Base-by-base conservation (phyloP, 2,888 invertebrate genomes). In the Erebia aethiops region DNA sequence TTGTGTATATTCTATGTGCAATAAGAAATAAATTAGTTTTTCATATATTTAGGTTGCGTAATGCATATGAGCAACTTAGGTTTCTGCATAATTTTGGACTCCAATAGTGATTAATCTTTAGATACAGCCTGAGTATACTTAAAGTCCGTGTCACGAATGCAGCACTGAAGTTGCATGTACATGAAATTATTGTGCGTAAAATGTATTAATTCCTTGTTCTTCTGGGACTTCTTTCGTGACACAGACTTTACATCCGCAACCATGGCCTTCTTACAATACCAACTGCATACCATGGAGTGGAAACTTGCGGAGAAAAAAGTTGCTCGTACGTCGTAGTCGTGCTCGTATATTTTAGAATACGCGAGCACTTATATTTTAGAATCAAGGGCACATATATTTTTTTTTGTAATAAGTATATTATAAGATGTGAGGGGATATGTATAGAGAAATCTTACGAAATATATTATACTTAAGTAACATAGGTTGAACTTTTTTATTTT, bases 321-420 rank as follows among this genome's bases (percentile, higher is more conserved):
- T 64, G 56, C 61, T 68, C 52, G 49, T 69, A 58, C 58, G 43
- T 52, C 46, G 35, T 35, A n/a, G n/a, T n/a, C n/a, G 35, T 60
- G 51, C 16, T 9, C 14, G 8, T 54, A 60, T 9, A 7, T 13
- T 21, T 16, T 54, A 52, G 11, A 67, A 67, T 63, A n/a, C 16
- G n/a, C 14, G 8, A n/a, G 35, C 57, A 21, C 14, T 62, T 54
- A 60, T 9, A 7, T 13, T 21, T 16, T 54, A 52, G 11, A 67
- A 67, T 63, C 46, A 16, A 46, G 63, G 41, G 63, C 67, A 71
- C 71, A 71, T 71, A 63, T 35, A 35, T 35, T n/a, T 54, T n/a
- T 54, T n/a, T n/a, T 35, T 35, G 62, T 62, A 46, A 26, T 35
- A 35, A 8, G 14, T 58, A 9, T 58, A 35, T 14, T 35, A 35